Evolutionary conservation across 2,888 invertebrate genomes (phyloP).

Genomic region (Caenorhabditis japonica): DNA sequence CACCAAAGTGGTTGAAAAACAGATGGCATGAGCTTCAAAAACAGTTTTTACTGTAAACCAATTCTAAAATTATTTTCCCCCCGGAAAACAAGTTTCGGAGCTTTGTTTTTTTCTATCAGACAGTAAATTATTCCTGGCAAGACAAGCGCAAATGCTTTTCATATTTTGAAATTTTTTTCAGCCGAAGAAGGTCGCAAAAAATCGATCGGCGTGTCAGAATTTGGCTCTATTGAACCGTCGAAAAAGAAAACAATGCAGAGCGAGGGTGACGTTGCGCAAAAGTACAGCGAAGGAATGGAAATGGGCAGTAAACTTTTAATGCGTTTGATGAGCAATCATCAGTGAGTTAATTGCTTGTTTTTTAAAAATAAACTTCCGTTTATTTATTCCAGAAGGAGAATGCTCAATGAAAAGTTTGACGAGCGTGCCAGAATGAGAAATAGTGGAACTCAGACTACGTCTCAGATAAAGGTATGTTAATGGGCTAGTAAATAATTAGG

Average conservation of each 20-base stretch:
- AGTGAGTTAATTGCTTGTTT: constrained; percentile 51
- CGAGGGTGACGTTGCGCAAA: constrained; percentile 52
- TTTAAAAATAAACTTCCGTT: background rate
- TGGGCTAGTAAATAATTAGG: background rate
- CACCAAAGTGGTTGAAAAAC: no score
- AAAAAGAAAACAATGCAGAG: constrained; percentile 40
- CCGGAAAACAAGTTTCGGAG: no score
- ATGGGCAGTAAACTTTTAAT: constrained; percentile 67
- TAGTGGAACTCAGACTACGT: constrained; percentile 65
- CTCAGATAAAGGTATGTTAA: constrained; percentile 55
- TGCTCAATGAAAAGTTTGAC: constrained; percentile 71
- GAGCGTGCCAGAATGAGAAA: constrained; percentile 70
- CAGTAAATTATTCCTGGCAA: no score
- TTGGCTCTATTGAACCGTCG: constrained; percentile 31
- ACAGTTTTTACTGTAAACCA: no score
- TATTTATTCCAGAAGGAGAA: constrained; percentile 53
- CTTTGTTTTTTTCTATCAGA: no score
- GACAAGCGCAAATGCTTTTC: no score
- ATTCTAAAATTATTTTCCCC: no score
- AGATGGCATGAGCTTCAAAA: no score
- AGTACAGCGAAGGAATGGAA: constrained; percentile 59
- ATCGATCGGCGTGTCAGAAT: constrained; percentile 43
- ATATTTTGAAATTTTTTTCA: constrained; percentile 15
- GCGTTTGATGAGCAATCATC: constrained; percentile 73
- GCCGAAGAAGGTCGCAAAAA: constrained; percentile 45